phyloP scores from a whole-genome alignment of 1,140 invertebrate genomes.

The Nasonia vitripennis region DNA sequence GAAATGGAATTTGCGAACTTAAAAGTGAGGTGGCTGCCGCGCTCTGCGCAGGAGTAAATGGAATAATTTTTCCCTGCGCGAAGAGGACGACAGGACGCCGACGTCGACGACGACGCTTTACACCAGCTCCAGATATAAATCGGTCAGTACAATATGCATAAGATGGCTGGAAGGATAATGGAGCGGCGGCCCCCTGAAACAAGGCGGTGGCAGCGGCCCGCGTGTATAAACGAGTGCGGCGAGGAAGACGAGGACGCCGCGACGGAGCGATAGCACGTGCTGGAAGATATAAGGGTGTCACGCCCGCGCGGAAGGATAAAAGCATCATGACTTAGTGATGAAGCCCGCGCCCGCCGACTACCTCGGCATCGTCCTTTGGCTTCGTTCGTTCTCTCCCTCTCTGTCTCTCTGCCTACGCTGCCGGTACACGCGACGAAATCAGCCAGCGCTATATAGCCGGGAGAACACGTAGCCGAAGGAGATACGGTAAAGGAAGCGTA shows the following conservation, averaged over 20 bases:
- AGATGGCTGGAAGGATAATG: constrained; percentile 34
- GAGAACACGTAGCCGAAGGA: neutral
- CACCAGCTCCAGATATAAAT: constrained; percentile 21
- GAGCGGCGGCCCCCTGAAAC: neutral
- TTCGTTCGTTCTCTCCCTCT: constrained; percentile 24
- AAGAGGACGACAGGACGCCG: neutral
- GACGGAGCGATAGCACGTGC: neutral
- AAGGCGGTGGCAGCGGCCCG: neutral
- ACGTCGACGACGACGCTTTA: neutral
- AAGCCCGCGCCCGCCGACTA: constrained; percentile 56
- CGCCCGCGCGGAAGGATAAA: constrained; percentile 64
- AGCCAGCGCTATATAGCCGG: neutral
- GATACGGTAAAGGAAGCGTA: neutral
- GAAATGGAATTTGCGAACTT: constrained; percentile 48
- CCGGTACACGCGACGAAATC: constrained; percentile 30
- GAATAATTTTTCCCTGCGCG: constrained; percentile 40
- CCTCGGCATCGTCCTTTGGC: constrained; percentile 56
- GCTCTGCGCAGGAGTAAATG: neutral
- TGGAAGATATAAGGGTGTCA: constrained; percentile 59
- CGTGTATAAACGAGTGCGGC: constrained; percentile 10
- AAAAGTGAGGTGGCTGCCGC: constrained; percentile 19
- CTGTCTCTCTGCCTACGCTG: neutral
- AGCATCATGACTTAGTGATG: constrained; percentile 73
- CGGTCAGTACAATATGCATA: constrained; percentile 49
- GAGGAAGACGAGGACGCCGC: neutral